Evolutionary conservation across 2,888 invertebrate species (phyloP).

Genomic region (Rhamnusium bicolor): DNA sequence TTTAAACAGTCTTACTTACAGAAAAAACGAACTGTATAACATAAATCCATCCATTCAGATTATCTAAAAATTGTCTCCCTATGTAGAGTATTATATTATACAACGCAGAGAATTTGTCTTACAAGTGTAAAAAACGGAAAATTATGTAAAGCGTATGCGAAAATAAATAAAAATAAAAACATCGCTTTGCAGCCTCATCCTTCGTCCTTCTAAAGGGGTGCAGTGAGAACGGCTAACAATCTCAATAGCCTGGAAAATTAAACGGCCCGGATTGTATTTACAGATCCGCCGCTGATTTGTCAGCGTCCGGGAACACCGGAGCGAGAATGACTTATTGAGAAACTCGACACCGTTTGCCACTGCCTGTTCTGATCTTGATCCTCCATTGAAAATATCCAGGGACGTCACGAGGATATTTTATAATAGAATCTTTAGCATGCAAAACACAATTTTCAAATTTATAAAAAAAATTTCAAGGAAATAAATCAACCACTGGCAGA

Average conservation of each 20-base stretch:
- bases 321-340: conserved; percentile 59
- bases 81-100: neutral
- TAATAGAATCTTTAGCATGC: too few species aligned
- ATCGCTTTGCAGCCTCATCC: neutral
- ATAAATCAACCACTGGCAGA: too few species aligned
- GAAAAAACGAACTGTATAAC: too few species aligned
- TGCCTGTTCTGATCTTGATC: conserved; percentile 29
- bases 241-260: conserved; percentile 63
- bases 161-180: conserved; percentile 15
- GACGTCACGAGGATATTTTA: neutral
- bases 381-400: conserved; percentile 5
- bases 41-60: neutral
- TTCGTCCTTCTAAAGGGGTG: conserved; percentile 8
- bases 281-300: conserved; percentile 59
- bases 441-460: too few species aligned
- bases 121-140: neutral
- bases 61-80: neutral
- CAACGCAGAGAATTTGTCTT: neutral
- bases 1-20: too few species aligned
- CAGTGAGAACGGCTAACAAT: conserved; percentile 51
- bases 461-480: too few species aligned
- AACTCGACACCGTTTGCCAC: conserved; percentile 40
- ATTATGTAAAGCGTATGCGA: conserved; percentile 8
- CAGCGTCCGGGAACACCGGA: conserved; percentile 58
- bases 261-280: conserved; percentile 61